Evolutionary conservation across 2,888 invertebrate genomes (phyloP).

Genomic region (Tetragnatha montana): DNA sequence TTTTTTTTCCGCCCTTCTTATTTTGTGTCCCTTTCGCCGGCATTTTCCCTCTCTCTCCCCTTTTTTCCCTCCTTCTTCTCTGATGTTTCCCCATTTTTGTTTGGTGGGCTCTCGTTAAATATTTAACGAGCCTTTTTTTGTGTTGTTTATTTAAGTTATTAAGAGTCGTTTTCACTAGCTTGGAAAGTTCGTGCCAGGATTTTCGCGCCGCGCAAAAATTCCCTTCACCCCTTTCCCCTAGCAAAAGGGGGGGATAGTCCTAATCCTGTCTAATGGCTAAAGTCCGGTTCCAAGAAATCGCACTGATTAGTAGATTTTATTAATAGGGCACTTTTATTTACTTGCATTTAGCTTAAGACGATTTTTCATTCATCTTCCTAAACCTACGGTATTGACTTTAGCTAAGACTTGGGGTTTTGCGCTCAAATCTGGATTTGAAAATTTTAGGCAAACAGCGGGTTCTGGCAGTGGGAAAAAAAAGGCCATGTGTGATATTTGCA

Average conservation of each 20-base stretch:
- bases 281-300: conserved; percentile 22
- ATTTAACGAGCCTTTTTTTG: conserved; percentile 66
- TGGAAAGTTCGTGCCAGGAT: conserved; percentile 54
- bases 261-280: conserved; percentile 60
- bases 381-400: conserved; percentile 56
- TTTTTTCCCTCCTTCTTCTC: conserved; percentile 12
- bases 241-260: too few relatives aligned
- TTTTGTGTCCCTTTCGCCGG: conserved; percentile 52
- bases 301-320: conserved; percentile 63
- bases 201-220: conserved; percentile 40
- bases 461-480: conserved; percentile 4
- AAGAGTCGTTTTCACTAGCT: conserved; percentile 67
- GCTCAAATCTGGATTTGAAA: conserved; percentile 49
- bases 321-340: conserved; percentile 63
- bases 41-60: conserved; percentile 30
- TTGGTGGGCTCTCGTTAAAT: conserved; percentile 69
- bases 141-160: conserved; percentile 71
- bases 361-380: conserved; percentile 48
- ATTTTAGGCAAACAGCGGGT: conserved; percentile 48
- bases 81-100: conserved; percentile 62
- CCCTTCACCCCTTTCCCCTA: conserved; percentile 5
- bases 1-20: conserved; percentile 50
- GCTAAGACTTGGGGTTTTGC: conserved; percentile 44
- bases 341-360: conserved; percentile 58
- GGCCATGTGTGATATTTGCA: conserved; percentile 38